Evolutionary conservation across 2,797 vertebrate species (phyloP), one percentile per base, ranked within the genome.

Genomic region (Alectoris magna): DNA sequence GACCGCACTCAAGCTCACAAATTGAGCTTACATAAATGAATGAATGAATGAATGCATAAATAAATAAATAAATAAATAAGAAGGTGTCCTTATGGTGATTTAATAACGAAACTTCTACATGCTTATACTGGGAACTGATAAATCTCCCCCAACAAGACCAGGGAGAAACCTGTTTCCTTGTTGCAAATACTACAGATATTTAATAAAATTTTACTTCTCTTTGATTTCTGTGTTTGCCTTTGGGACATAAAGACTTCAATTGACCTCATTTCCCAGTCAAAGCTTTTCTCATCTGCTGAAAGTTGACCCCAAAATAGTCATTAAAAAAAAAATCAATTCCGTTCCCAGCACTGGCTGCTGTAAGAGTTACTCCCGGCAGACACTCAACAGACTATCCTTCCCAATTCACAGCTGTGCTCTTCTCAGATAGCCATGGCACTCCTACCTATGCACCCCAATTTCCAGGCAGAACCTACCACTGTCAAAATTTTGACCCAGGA

Each of bases 231-330:
- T 83, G 19, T 44, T 80, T 93, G 72, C 34, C n/a, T 75, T 74
- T 83, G 27, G 49, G 59, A 78, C 22, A 11, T 63, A 53, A 89
- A 56, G 51, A 53, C 41, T 89, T 91, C 70, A 48, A 2, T 2
- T 89, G 82, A 75, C 76, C 48, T 92, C 7, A 2, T 92, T 95
- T 86, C 56, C 21, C 26, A 9, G 1, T 70, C 64, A 41, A 92
- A 81, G 75, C 60, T 87, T 84, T 89, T 84, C n/a, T 83, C 48
- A 78, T 84, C 34, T 87, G 55, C 46, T 80, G 81, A 83, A 94
- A 58, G 22, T 46, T 94, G 68, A 93, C 82, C 59, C 46, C 29
- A 84, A 94, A 87, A 75, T 34, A 86, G 67, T 66, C 2, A 73
- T 73, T 71, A 9, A 56, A 72, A 93, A 93, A 34, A 41, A 49